A percentile compares a stretch with the other conserved stretches of the same genome.
These are phyloP conservation scores for Sorex fumeus DNA, from an alignment of 2,113 vertebrate genomes.

Conservation along the genomic window DNA sequence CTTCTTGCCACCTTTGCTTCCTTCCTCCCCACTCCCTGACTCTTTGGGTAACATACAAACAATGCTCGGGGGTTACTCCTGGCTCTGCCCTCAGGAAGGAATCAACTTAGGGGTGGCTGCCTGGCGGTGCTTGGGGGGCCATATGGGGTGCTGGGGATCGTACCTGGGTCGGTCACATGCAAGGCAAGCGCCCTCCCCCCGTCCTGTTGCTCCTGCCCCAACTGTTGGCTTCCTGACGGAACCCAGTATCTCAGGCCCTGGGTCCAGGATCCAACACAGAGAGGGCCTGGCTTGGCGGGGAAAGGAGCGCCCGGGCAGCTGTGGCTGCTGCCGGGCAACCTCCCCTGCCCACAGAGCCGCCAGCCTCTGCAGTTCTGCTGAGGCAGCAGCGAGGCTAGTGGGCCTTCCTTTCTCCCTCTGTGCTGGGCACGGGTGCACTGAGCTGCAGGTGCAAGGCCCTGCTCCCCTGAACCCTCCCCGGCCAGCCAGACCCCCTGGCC, in stretches of 20 bases:
- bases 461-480: background rate
- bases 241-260: background rate
- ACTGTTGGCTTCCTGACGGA: background rate
- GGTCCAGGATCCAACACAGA: background rate
- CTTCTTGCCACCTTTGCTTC: background rate
- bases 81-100: no score
- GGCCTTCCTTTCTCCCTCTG: conserved; percentile 53
- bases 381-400: conserved; percentile 69
- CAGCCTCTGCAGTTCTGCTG: conserved; percentile 69
- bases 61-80: no score
- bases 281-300: background rate
- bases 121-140: no score
- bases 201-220: no score
- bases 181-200: no score
- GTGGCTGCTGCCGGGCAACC: conserved; percentile 13
- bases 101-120: no score
- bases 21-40: no score
- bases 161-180: no score
- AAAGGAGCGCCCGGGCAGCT: background rate
- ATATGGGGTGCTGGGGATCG: no score
- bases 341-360: conserved; percentile 1
- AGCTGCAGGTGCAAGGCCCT: conserved; percentile 48
- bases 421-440: conserved; percentile 17
- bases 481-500: background rate
- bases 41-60: background rate